Base-by-base conservation (phyloP, 2,797 vertebrate genomes). In the Erpetoichthys calabaricus region DNA sequence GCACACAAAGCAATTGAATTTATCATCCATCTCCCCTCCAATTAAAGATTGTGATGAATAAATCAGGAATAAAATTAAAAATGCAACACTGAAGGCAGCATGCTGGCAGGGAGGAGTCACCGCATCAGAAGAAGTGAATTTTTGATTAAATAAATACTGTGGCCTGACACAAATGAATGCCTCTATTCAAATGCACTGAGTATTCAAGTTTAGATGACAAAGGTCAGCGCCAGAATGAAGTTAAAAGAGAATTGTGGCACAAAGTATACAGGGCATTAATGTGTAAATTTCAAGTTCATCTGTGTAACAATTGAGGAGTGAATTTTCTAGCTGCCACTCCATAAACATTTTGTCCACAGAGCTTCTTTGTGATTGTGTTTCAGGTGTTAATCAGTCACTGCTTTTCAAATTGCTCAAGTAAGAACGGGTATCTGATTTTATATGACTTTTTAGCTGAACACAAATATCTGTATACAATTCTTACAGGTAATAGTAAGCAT, bases 51-150 rank as follows among this genome's bases (percentile, higher is more conserved):
- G 8, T 44, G 70, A 68, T 60, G 69, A 73, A 69, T 72, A 73
- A 79, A 73, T 67, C 66, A 59, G 59, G 41, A 4, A 53, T 43
- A 57, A 71, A 70, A 62, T 65, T 51, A 50, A 61, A 54, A 9
- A 7, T n/a, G 70, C 44, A 45, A 57, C 68, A 58, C 57, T 60
- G 68, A 64, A 76, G 59, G 69, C 68, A 73, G 65, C 64, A 47
- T 53, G 54, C 42, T 59, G 75, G 74, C 60, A 55, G 6, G 0
- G 57, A 68, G 61, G 52, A 72, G 72, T 75, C 73, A 77, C n/a
- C n/a, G n/a, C n/a, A n/a, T n/a, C n/a, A n/a, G 79, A 71, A 70
- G 72, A 61, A 45, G 44, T 60, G 70, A 65, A 73, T 68, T 63
- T 71, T 62, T 7, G 61, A 62, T 72, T 64, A 68, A 54, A 68